These are phyloP conservation scores for Drosophila nannoptera DNA, from an alignment of 1,140 invertebrate genomes.

Conservation along the genomic window DNA sequence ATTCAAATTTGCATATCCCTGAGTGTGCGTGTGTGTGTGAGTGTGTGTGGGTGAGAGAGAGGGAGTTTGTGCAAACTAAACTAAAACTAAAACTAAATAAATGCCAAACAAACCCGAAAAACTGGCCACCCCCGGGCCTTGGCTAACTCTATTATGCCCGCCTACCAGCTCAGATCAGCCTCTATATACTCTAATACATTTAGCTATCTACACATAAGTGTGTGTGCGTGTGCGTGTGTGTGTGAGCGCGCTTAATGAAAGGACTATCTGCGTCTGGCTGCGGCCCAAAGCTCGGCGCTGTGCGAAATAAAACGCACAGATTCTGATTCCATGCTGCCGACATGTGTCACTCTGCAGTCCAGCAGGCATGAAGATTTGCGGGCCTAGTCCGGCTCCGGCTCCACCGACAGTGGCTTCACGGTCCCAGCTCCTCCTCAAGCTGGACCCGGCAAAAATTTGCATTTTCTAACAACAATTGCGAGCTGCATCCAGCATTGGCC, in stretches of 20 bases:
- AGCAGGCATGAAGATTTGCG: slow-evolving; percentile 74
- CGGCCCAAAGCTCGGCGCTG: slow-evolving; percentile 53
- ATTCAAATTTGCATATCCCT: slow-evolving; percentile 75
- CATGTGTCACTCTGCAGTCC: slow-evolving; percentile 77
- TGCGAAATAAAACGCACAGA: slow-evolving; percentile 66
- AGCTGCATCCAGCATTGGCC: slow-evolving; percentile 35
- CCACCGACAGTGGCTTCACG: neutral
- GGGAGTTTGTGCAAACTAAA: neutral
- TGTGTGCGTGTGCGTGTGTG: slow-evolving; percentile 1
- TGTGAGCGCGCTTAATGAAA: slow-evolving; percentile 24
- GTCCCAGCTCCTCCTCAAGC: slow-evolving; percentile 1
- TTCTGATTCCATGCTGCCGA: slow-evolving; percentile 75
- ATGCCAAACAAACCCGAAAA: slow-evolving; percentile 70
- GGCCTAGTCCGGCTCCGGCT: slow-evolving; percentile 38
- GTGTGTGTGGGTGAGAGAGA: neutral
- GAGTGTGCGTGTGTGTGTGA: slow-evolving; percentile 38
- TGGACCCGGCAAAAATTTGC: slow-evolving; percentile 58
- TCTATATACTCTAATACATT: slow-evolving; percentile 15
- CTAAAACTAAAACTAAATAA: slow-evolving; percentile 73
- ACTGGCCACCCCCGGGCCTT: slow-evolving; percentile 30
- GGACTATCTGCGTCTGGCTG: slow-evolving; percentile 55
- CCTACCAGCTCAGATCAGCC: slow-evolving; percentile 35
- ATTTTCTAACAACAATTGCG: slow-evolving; percentile 67
- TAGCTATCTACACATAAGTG: neutral
- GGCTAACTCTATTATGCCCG: slow-evolving; percentile 68